Evolutionary conservation across 1,140 invertebrate species (phyloP), one percentile per base, ranked within the genome.

Genomic region (Musca vetustissima): DNA sequence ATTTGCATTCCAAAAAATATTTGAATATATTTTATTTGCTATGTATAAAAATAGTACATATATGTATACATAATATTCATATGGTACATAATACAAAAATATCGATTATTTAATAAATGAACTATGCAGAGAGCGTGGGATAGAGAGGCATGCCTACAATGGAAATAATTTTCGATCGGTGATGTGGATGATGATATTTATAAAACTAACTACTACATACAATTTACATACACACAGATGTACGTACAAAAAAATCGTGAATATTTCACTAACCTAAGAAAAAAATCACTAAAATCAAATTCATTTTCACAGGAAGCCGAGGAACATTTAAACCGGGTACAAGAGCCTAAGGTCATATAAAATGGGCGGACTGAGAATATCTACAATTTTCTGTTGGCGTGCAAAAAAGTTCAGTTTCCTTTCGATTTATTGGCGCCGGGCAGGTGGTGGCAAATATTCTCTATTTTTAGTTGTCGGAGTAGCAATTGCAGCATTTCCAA

Each of bases 391-490:
- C 28, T 36, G 36, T 6, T 22, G 19, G 17, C 13, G 6, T 11
- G 25, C n/a, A 1, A 8, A 21, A 13, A 11, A 28, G 7, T 17
- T 59, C 9, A 32, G n/a, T 2, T 15, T 24, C 21, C 8, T 59
- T n/a, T 28, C 15, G 1, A 19, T 32, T 61, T 61, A 61, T 43
- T 61, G 57, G 2, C 57, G 32, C 9, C 57, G 28, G 28, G 57
- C 32, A 48, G 47, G 64, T 15, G 64, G 64, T 48, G 64, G 64
- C 64, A 88, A 79, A 72, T 88, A 88, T 81, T 87, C 86, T 83
- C 86, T 83, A 69, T 85, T 84, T 0, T 86, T 85, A 75, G 77
- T 71, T 68, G 82, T 76, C 32, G 84, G 76, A 65, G 71, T 73
- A 57, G 69, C 75, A n/a, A 73, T 70, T 70, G 69, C 47, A 67